A percentile compares a stretch with the other conserved stretches of the same genome.
These are phyloP conservation scores for Agonopterix subpropinquella DNA, from an alignment of 2,888 invertebrate species.

Conservation along the genomic window DNA sequence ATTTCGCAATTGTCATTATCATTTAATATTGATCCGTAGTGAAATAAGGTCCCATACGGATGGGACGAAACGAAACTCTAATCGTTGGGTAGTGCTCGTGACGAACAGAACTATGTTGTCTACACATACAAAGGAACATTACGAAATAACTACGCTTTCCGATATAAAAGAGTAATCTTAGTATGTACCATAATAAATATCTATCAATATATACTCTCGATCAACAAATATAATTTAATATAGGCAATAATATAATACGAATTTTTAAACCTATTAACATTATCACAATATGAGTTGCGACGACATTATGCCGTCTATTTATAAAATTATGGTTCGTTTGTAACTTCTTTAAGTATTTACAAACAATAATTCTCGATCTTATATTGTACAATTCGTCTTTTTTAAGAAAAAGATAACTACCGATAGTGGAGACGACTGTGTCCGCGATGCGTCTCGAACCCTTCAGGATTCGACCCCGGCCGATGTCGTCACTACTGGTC, in stretches of 20 bases:
- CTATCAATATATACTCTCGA: conserved; percentile 66
- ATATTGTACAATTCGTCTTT: conserved; percentile 34
- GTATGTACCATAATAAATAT: conserved; percentile 60
- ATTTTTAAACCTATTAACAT: conserved; percentile 54
- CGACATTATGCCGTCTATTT: conserved; percentile 48
- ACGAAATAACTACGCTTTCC: conserved; percentile 38
- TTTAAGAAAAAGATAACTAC: conserved; percentile 20
- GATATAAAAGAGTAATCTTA: conserved; percentile 52
- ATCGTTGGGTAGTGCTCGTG: conserved; percentile 14
- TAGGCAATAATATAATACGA: conserved; percentile 60
- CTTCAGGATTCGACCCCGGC: not conserved
- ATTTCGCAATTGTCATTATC: conserved; percentile 5
- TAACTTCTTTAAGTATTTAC: conserved; percentile 32
- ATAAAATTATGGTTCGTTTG: conserved; percentile 39
- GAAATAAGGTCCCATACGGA: not conserved
- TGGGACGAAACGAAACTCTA: not conserved
- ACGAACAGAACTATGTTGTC: conserved; percentile 26
- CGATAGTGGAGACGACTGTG: conserved; percentile 13
- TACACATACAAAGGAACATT: conserved; percentile 38
- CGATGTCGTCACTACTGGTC: no score
- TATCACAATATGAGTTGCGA: conserved; percentile 61
- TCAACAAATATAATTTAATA: conserved; percentile 68
- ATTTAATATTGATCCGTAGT: conserved; percentile 1
- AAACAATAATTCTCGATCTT: conserved; percentile 28
- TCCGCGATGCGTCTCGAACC: conserved; percentile 1